A percentile compares a stretch with the other conserved stretches of the same genome.
Evolutionary conservation across 2,888 invertebrate genomes (phyloP).

Genomic region (Hyposoter didymator): DNA sequence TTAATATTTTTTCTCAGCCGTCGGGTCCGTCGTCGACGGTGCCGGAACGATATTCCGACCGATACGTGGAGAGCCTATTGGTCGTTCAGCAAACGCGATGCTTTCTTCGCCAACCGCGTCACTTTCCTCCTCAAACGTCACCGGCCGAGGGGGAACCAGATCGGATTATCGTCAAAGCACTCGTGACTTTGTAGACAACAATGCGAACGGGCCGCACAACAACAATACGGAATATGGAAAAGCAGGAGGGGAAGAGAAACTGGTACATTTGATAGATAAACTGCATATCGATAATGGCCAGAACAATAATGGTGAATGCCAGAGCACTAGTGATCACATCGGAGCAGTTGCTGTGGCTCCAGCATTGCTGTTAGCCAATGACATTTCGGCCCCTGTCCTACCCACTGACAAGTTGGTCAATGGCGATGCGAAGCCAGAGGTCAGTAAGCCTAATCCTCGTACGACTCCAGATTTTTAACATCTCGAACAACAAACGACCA

Average conservation of each 20-base stretch:
- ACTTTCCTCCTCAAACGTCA: conserved; percentile 80
- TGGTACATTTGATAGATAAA: conserved; percentile 79
- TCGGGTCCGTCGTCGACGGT: conserved; percentile 73
- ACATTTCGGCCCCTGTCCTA: conserved; percentile 75
- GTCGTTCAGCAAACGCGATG: conserved; percentile 72
- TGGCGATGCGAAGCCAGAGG: conserved; percentile 78
- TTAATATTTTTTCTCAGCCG: conserved; percentile 31
- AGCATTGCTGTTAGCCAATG: conserved; percentile 79
- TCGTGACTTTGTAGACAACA: conserved; percentile 84
- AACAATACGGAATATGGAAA: conserved; percentile 75
- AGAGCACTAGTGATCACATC: conserved; percentile 75
- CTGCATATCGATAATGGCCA: conserved; percentile 79
- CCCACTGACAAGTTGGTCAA: conserved; percentile 76
- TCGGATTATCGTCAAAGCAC: conserved; percentile 82
- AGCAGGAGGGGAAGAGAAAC: conserved; percentile 76
- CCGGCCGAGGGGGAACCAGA: conserved; percentile 81
- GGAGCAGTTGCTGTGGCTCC: conserved; percentile 78
- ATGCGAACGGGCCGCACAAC: conserved; percentile 82
- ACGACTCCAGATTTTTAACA: conserved; percentile 32
- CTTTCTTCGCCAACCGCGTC: conserved; percentile 79
- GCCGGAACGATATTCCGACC: conserved; percentile 80
- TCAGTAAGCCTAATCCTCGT: conserved; percentile 62
- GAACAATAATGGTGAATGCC: conserved; percentile 71
- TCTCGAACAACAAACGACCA: neutral
- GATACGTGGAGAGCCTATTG: conserved; percentile 80